Conservation (phyloP, 30 jellyfish, hydroid and myxozoan species). For the Pseudorhiza aurosa region DNA sequence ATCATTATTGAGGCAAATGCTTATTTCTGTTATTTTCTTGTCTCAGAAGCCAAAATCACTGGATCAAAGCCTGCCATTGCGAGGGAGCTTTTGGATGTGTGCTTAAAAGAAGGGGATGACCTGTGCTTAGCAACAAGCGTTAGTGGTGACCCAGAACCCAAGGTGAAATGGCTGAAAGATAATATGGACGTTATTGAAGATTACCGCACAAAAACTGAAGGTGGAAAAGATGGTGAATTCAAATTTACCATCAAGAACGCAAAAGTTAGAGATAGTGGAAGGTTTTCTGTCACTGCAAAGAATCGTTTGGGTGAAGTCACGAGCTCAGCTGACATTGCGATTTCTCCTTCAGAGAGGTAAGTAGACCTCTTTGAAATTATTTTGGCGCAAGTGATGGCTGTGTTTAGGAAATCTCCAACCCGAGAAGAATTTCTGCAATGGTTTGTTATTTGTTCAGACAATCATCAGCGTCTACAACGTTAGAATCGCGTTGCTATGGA, state of each 20-base stretch:
- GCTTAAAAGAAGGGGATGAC: conserved; percentile 34
- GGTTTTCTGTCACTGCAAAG: conserved; percentile 52
- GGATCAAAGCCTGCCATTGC: conserved; percentile 58
- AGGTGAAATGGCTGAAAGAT: conserved; percentile 75
- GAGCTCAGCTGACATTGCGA: conserved; percentile 39
- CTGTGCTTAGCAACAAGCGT: conserved; percentile 46
- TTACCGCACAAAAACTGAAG: conserved; percentile 62
- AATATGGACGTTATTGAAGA: conserved; percentile 30
- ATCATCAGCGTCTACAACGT: too few species aligned
- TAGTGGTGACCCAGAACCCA: conserved; percentile 77
- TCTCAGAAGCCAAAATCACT: conserved; percentile 16
- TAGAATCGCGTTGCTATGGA: too few species aligned
- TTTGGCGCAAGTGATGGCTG: too few species aligned
- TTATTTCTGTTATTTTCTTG: not conserved
- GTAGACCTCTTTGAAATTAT: too few species aligned
- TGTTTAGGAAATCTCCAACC: too few species aligned
- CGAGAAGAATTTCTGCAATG: too few species aligned
- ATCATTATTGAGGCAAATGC: too few species aligned
- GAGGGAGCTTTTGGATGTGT: not conserved
- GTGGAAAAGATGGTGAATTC: conserved; percentile 43
- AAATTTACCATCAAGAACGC: conserved; percentile 57
- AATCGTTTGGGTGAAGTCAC: conserved; percentile 75
- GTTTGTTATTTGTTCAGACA: too few species aligned
- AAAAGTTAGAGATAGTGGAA: conserved; percentile 75
- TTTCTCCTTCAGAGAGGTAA: conserved; percentile 26